Base-by-base conservation (phyloP, 2,888 invertebrate species). In the Apantesis nais region DNA sequence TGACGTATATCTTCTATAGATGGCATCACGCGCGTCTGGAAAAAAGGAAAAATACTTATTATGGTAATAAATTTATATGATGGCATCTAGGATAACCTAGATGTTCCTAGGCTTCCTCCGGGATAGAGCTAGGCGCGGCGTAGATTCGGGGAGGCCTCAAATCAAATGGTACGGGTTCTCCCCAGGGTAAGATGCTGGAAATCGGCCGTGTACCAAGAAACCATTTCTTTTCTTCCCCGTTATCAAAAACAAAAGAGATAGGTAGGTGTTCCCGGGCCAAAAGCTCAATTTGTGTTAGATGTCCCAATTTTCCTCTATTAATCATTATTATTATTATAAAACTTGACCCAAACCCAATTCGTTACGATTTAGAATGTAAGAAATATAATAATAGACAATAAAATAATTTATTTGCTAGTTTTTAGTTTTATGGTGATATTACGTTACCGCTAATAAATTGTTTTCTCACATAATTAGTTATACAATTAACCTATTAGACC, bases 21-120 rank as follows among this genome's bases (percentile, higher is more conserved):
- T 65, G 52, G 64, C 52, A 65, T n/a, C 48, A 65, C 34, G 0
- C n/a, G n/a, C 41, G 34, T 9, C 64, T 65, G 64, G 31, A 48
- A 64, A 34, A 39, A 2, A 39, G 2, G 5, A 63, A 41, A 63
- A 41, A 62, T 4, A 62, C 12, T 63, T 52, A 52, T 52, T 52
- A 48, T 22, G 19, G 2, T 39, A 11, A 39, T 12, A 12, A 39
- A 39, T 39, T 2, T 39, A 39, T n/a, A 16, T 39, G 0, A 41
- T 16, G 1, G 1, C 11, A 9, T 52, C 9, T 9, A 9, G n/a
- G n/a, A 9, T 52, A 2, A 2, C 9, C 48, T 9, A n/a, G 52
- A 22, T 8, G 7, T 52, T 22, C n/a, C n/a, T 52, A 9, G 9
- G n/a, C 3, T 34, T 34, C 34, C 34, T 34, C 34, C 3, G 34